Conservation (phyloP, 1,140 invertebrate genomes). For the Drosophila sp. region DNA sequence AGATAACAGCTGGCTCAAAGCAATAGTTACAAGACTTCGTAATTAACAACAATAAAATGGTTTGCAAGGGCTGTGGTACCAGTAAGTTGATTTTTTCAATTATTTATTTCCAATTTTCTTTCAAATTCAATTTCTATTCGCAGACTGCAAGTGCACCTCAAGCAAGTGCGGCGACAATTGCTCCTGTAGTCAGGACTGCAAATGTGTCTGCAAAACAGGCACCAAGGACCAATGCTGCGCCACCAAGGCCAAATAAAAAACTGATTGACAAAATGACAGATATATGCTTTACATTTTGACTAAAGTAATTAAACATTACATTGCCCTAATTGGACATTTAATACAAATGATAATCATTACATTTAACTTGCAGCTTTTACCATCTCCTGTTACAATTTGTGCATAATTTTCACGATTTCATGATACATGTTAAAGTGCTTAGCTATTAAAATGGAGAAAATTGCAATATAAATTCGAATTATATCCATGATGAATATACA, state of each 20-base stretch:
- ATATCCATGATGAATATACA: too few relatives aligned
- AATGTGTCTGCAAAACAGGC: slow-evolving; percentile 60
- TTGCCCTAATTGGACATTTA: too few relatives aligned
- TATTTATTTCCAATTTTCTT: too few relatives aligned
- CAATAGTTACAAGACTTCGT: not conserved
- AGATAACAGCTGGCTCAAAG: slow-evolving; percentile 3
- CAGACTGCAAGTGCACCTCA: slow-evolving; percentile 67
- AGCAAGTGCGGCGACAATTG: slow-evolving; percentile 69
- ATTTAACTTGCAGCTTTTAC: too few relatives aligned
- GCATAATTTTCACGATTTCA: too few relatives aligned
- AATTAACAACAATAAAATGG: slow-evolving; percentile 43
- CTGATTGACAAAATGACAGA: not conserved
- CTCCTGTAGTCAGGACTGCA: slow-evolving; percentile 58
- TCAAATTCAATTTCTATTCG: not conserved
- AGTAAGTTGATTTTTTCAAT: slow-evolving; percentile 40
- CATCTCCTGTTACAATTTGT: too few relatives aligned
- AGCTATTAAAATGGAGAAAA: too few relatives aligned
- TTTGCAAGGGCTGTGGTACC: slow-evolving; percentile 61
- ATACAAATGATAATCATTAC: too few relatives aligned
- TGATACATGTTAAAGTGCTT: too few relatives aligned
- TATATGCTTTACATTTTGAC: too few relatives aligned
- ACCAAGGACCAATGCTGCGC: slow-evolving; percentile 66
- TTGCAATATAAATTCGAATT: too few relatives aligned
- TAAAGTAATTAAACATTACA: too few relatives aligned
- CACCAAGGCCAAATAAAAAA: slow-evolving; percentile 29